A percentile compares a stretch with the other conserved stretches of the same genome.
phyloP scores from a whole-genome alignment of 2,888 invertebrate genomes.

The Plagodis dolabraria region DNA sequence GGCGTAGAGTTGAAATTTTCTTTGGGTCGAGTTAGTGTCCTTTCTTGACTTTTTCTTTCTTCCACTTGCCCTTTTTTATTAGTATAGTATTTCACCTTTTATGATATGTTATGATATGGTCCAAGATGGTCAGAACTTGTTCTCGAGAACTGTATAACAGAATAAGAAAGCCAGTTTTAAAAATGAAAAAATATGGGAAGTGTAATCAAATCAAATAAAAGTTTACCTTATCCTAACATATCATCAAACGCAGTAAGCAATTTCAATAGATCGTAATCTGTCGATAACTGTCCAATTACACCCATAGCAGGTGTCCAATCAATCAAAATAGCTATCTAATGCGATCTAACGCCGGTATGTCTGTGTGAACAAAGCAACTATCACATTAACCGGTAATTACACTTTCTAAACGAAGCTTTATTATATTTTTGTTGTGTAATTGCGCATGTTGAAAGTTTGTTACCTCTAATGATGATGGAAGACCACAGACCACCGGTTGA shows the following conservation, averaged over 20 bases:
- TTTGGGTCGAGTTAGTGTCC: too few species aligned
- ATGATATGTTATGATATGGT: too few species aligned
- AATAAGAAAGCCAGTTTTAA: too few species aligned
- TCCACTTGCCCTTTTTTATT: too few species aligned
- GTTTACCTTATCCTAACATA: not conserved
- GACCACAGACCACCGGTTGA: conserved; percentile 1
- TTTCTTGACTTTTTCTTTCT: too few species aligned
- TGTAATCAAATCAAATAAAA: too few species aligned
- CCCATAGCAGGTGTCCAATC: conserved; percentile 32
- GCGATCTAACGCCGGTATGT: conserved; percentile 13
- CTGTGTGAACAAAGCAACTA: conserved; percentile 30
- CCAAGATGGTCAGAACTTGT: too few species aligned
- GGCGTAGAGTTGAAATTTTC: too few species aligned
- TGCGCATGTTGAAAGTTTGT: conserved; percentile 22
- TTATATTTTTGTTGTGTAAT: conserved; percentile 26
- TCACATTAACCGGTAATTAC: conserved; percentile 41
- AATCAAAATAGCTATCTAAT: conserved; percentile 30
- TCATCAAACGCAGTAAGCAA: not conserved
- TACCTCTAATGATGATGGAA: conserved; percentile 16
- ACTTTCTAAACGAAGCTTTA: conserved; percentile 47
- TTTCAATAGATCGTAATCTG: conserved; percentile 18
- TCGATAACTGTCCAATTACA: conserved; percentile 30
- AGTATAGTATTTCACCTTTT: too few species aligned
- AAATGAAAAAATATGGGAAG: too few species aligned
- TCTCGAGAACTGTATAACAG: too few species aligned